Evolutionary conservation across 2,113 vertebrate genomes (phyloP), one percentile per base, ranked within the genome.

Genomic region (Hymenochirus boettgeri): DNA sequence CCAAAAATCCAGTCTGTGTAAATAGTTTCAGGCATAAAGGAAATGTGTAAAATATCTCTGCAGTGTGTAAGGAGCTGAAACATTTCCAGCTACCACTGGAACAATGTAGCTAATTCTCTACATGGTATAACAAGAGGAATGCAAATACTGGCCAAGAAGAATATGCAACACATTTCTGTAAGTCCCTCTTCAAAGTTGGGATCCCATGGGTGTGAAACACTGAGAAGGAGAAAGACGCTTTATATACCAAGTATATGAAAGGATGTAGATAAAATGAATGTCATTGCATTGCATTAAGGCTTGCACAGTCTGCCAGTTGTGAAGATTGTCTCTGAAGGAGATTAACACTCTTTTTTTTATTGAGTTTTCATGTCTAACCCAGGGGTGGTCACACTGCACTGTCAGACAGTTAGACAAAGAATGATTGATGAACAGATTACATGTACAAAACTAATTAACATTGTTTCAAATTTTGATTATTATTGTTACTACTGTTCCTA

Each of bases 171-270:
- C 51, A 39, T 23, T 39, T 29, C 19, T 24, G 18, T 42, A 46
- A 55, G 35, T 55, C 50, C 29, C 26, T 56, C 27, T 65, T 57
- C 29, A 65, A 56, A 65, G 63, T 48, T 47, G 4, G 35, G 26
- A n/a, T 65, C 63, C 53, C 54, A 18, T 47, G 54, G 63, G 42
- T 35, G 8, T 57, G 63, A 57, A 57, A 65, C 54, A 50, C 10
- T 46, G 37, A 65, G 50, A 50, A 11, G 27, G 18, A 60, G 21
- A 21, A 39, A 61, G 22, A 3, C 7, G 29, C 57, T 46, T 42
- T 18, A 52, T 23, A 39, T 48, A 21, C 58, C 26, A 33, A 17
- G 48, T 21, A 64, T 45, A 15, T 46, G 24, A 57, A 57, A 57
- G 47, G 57, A 42, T 70, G 45, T 23, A 29, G 48, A 35, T 26